Evolutionary conservation across 2,797 vertebrate genomes (phyloP), one percentile per base, ranked within the genome.

Genomic region (Lycodopsis pacificus): DNA sequence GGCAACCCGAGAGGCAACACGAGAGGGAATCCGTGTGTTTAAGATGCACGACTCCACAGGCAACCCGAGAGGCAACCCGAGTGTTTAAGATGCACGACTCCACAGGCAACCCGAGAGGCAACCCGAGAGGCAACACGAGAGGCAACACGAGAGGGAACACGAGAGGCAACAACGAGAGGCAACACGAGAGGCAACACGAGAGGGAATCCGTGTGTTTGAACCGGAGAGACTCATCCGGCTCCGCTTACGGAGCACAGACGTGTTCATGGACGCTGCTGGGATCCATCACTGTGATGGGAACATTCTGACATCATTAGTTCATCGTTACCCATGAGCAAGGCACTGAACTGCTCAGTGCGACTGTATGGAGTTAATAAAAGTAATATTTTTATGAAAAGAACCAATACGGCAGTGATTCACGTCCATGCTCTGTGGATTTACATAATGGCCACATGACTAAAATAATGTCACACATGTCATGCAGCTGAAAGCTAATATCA

Each of bases 361-460:
- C 25, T 51, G 44, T 11, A n/a, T 34, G 11, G 8, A 58, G 61
- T 17, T 17, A n/a, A 61, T 56, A 6, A 53, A 36, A 56, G 8
- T 40, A 11, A 67, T 59, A 11, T 32, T 25, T 65, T n/a, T 32
- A 40, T 20, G 32, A 32, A 32, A 7, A 32, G 1, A 46, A 62
- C 8, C 12, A 12, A 51, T 1, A 56, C 9, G 22, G 11, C 61
- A 7, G 48, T 79, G 62, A 73, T 13, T 2, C 66, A 66, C 4
- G 54, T 65, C 64, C 38, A 36, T 56, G 54, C 2, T 12, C 9
- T 27, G 48, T 5, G 30, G 54, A 80, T 83, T 78, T 80, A 38
- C 74, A 80, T 82, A 73, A 81, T 1, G 9, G 17, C 48, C 65
- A 19, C 67, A 76, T 17, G 62, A 34, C 5, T 27, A 56, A 54